Evolutionary conservation across 1,140 invertebrate genomes (phyloP).

Genomic region (Ips typographus): DNA sequence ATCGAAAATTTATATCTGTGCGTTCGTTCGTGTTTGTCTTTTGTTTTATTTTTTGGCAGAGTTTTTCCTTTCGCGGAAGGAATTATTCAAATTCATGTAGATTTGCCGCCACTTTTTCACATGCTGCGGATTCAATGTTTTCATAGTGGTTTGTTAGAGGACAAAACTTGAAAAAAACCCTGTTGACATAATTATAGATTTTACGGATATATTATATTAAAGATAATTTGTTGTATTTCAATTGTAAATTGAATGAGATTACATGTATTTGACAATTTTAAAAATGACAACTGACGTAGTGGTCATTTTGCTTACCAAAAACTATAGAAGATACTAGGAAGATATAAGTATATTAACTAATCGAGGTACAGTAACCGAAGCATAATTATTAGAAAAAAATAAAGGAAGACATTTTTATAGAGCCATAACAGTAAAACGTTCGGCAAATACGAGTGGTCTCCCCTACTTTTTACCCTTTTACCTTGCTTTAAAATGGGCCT

Average conservation of each 20-base stretch:
- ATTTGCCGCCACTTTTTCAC: constrained; percentile 18
- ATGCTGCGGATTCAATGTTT: not conserved
- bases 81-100: constrained; percentile 37
- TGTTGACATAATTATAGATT: too few relatives aligned
- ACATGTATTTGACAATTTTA: too few relatives aligned
- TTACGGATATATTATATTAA: too few relatives aligned
- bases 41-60: constrained; percentile 34
- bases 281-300: too few relatives aligned
- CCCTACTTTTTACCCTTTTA: constrained; percentile 30
- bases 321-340: too few relatives aligned
- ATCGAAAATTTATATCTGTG: constrained; percentile 33
- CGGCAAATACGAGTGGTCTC: not conserved
- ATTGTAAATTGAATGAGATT: too few relatives aligned
- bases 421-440: constrained; percentile 1
- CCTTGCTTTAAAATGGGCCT: constrained; percentile 32
- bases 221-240: too few relatives aligned
- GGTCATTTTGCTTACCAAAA: too few relatives aligned
- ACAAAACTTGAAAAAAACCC: too few relatives aligned
- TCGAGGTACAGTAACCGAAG: too few relatives aligned
- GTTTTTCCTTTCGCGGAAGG: constrained; percentile 29
- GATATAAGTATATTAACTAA: too few relatives aligned
- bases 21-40: constrained; percentile 35
- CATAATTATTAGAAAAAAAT: not conserved
- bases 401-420: constrained; percentile 12
- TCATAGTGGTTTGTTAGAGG: too few relatives aligned